Base-by-base conservation (phyloP, 2,797 vertebrate genomes). In the Hippoglossus hippoglossus region DNA sequence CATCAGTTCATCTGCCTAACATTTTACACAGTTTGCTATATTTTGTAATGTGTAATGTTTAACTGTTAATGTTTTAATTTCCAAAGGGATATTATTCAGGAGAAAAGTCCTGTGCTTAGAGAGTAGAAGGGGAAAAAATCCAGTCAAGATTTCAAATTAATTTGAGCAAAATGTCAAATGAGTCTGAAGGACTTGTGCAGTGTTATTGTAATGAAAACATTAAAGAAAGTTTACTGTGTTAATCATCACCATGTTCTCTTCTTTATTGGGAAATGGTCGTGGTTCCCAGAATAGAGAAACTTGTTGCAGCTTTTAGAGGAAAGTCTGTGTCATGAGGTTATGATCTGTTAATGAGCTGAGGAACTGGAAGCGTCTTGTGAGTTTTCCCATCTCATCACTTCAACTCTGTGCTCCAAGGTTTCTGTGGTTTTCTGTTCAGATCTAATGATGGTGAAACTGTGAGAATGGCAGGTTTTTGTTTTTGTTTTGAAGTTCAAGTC, bases 311-410 rank as follows among this genome's bases (percentile, higher is more conserved):
- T 68, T 69, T 59, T 59, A 71, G 57, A 71, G 62, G 63, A 79
- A 77, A 73, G 34, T 61, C 58, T 66, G 24, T 53, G 61, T 76
- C 55, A 57, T 60, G 54, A 53, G 25, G 9, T 77, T n/a, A 21
- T 44, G 26, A 67, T 47, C 44, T 75, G 63, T 74, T 55, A 63
- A 53, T 56, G 26, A 54, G 28, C n/a, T 56, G 26, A 54, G 26
- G n/a, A 67, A 69, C 72, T 75, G 64, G 66, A 84, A 67, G 58
- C 58, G 24, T 46, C 57, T 60, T 63, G 61, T 63, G 66, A 67
- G 50, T 62, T 87, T 85, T 73, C 53, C 73, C 62, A 62, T 68
- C 51, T 75, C 41, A 57, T 76, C 66, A 72, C 74, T 84, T 54
- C 53, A 73, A 58, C 11, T 67, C 47, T 68, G 25, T 28, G 56